Percentiles rank a stretch among this genome's conserved stretches.
These are phyloP conservation scores for Varecia variegata DNA, from an alignment of 2,797 vertebrate genomes.

Conservation along the genomic window DNA sequence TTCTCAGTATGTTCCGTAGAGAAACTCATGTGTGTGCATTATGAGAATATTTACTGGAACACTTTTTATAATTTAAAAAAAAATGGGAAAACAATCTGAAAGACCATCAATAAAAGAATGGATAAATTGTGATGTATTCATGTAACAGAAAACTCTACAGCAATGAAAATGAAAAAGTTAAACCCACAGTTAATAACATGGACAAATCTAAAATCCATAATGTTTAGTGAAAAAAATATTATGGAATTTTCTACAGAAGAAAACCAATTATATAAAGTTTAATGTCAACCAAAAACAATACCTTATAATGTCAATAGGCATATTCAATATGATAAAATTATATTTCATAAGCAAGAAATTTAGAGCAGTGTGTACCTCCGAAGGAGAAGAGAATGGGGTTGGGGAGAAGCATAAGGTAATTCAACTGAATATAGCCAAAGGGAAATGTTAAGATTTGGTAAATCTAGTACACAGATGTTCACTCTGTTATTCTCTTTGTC, in stretches of 20 bases:
- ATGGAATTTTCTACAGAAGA: neutral
- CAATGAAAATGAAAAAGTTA: neutral
- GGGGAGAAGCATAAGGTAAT: neutral
- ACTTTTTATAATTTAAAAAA: neutral
- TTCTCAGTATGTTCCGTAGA: neutral
- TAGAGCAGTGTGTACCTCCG: neutral
- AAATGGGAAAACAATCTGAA: neutral
- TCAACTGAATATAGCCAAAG: neutral
- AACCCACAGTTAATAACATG: neutral
- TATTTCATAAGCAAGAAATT: neutral
- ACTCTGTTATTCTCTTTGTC: neutral
- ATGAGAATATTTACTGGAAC: neutral
- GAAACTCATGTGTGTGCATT: neutral
- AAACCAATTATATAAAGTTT: slow-evolving; percentile 16
- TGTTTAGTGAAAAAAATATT: neutral
- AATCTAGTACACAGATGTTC: neutral
- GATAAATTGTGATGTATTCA: neutral
- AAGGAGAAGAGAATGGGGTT: neutral
- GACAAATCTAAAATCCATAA: neutral
- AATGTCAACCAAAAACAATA: slow-evolving; percentile 3
- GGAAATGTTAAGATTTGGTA: neutral
- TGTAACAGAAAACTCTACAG: neutral
- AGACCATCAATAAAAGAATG: neutral
- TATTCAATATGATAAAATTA: neutral
- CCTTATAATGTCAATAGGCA: neutral